A percentile compares a stretch with the other conserved stretches of the same genome.
These are phyloP conservation scores for Pachyramphus minor DNA, from an alignment of 2,113 vertebrate genomes.

Conservation along the genomic window DNA sequence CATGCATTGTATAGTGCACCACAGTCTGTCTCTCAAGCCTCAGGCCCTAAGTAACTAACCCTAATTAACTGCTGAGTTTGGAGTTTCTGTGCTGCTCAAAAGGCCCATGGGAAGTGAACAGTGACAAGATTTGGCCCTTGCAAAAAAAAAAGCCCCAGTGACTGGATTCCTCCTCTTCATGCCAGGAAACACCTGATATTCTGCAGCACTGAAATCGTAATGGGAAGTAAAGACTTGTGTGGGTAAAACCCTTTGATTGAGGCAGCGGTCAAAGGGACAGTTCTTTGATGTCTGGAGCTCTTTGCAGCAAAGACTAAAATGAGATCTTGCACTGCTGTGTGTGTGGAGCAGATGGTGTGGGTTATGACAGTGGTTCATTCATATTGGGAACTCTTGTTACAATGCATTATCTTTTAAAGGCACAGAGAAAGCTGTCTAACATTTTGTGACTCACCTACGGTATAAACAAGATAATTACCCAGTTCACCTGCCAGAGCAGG, in stretches of 20 bases:
- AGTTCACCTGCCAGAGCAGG: conserved; percentile 49
- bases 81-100: conserved; percentile 25
- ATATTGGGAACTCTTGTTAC: conserved; percentile 45
- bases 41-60: conserved; percentile 12
- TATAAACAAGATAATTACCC: conserved; percentile 74
- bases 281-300: conserved; percentile 50
- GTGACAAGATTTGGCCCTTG: background rate
- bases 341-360: conserved; percentile 24
- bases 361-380: conserved; percentile 58
- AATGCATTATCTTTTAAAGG: conserved; percentile 61
- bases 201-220: conserved; percentile 11
- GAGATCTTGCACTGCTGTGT: background rate
- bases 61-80: conserved; percentile 37
- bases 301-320: conserved; percentile 47
- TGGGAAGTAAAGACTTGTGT: background rate
- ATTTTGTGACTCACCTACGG: conserved; percentile 66
- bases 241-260: conserved; percentile 35
- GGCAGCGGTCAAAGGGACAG: conserved; percentile 51
- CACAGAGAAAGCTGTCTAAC: conserved; percentile 52
- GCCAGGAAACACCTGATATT: background rate
- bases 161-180: conserved; percentile 31
- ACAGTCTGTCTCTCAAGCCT: conserved; percentile 18
- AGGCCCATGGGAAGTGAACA: conserved; percentile 28
- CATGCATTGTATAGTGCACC: background rate
- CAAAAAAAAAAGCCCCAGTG: background rate